A percentile compares a stretch with the other conserved stretches of the same genome.
phyloP scores from a whole-genome alignment of 2,888 invertebrate species.

The Trachelus stipa region DNA sequence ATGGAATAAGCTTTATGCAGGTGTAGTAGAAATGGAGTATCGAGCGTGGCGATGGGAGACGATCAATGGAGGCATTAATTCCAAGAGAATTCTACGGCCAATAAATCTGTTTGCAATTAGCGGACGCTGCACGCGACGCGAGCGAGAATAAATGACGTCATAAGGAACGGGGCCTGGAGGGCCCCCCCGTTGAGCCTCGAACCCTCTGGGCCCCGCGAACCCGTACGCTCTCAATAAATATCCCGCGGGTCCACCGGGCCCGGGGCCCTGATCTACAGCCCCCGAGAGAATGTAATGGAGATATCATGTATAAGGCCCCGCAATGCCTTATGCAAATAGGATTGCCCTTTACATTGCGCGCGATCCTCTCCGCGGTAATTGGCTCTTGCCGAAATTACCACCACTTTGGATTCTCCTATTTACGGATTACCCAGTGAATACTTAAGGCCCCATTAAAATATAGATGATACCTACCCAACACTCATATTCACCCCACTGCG shows the following conservation, averaged over 20 bases:
- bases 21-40: not conserved
- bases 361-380: slow-evolving; percentile 49
- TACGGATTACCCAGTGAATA: not conserved
- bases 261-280: slow-evolving; percentile 53
- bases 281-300: slow-evolving; percentile 54
- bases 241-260: slow-evolving; percentile 40
- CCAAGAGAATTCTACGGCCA: slow-evolving; percentile 38
- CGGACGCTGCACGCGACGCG: slow-evolving; percentile 55
- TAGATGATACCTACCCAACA: not conserved
- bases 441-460: not conserved
- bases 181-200: slow-evolving; percentile 28
- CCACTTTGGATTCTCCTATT: not conserved
- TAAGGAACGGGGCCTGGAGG: slow-evolving; percentile 52
- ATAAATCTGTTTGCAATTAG: slow-evolving; percentile 67
- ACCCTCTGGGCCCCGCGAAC: slow-evolving; percentile 23
- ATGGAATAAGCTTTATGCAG: not conserved
- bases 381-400: slow-evolving; percentile 36
- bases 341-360: slow-evolving; percentile 53
- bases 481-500: slow-evolving; percentile 9
- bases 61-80: slow-evolving; percentile 13
- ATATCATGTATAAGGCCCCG: slow-evolving; percentile 49
- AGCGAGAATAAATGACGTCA: slow-evolving; percentile 60
- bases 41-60: not conserved
- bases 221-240: slow-evolving; percentile 49
- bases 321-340: slow-evolving; percentile 61